Evolutionary conservation across 2,888 invertebrate species (phyloP), one percentile per base, ranked within the genome.

Genomic region (Gymnocheta viridis): DNA sequence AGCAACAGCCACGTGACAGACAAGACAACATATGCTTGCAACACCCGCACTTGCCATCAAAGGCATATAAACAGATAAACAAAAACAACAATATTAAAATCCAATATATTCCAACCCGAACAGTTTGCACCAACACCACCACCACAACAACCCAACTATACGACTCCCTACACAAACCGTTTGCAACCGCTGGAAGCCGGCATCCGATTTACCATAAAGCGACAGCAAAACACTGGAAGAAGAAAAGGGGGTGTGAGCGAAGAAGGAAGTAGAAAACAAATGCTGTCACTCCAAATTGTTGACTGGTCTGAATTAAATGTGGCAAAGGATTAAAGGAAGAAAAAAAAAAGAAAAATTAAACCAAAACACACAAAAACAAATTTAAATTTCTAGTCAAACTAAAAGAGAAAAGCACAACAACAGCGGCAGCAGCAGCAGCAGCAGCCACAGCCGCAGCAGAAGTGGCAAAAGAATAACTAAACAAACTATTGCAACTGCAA

Each of bases 11-110:
- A 84, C 84, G 84, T 84, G 84, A 84, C 84, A 84, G 81, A 69
- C 84, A 81, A 84, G 81, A 81, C 84, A 84, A 84, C 84, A 81
- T 84, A 81, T 84, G 84, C 84, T 84, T 84, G 78, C 81, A 77
- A 81, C 81, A 77, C 77, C 84, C 81, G 81, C 81, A 81, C 69
- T 73, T 69, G 73, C 62, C 41, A 27, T 27, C 35, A 80, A 58
- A 29, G 47, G 19, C 38, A 60, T 24, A 62, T 7, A 60, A n/a
- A 17, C 17, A 14, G 17, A 32, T 10, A 49, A 47, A 38, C 47
- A 62, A 51, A 35, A 54, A 64, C 17, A 47, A 12, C 78, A 76
- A 32, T 35, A 66, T 35, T 35, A 19, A 47, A 67, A 74, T 60
- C 62, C 76, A 77, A 58, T 66, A 79, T 62, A 72, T 66, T 49